A percentile compares a stretch with the other conserved stretches of the same genome.
phyloP scores from a whole-genome alignment of 1,140 invertebrate species.

The Leptinotarsa undecemlineata region DNA sequence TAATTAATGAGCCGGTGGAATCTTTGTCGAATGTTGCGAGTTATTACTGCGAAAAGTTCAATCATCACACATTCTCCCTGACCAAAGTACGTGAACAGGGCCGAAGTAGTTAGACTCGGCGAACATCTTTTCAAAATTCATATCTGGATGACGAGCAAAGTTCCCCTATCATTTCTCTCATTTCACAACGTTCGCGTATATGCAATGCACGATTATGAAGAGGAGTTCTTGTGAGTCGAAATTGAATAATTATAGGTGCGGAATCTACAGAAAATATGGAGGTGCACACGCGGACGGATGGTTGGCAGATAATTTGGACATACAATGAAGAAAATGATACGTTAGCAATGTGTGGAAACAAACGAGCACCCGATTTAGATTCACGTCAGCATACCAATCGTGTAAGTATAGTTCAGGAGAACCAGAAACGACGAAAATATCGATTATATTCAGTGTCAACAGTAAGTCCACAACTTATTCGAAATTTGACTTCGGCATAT shows the following conservation, averaged over 20 bases:
- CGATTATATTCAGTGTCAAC: too few species aligned
- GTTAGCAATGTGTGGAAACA: conserved; percentile 19
- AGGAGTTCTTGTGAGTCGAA: not conserved
- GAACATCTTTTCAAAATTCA: not conserved
- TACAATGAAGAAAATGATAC: conserved; percentile 18
- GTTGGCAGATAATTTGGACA: conserved; percentile 15
- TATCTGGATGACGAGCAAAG: not conserved
- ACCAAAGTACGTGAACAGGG: not conserved
- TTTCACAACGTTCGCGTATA: not conserved
- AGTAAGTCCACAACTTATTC: too few species aligned
- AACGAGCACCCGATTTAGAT: conserved; percentile 16
- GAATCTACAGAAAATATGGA: conserved; percentile 15
- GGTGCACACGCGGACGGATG: conserved; percentile 7
- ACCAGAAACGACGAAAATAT: too few species aligned
- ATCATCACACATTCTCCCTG: too few species aligned
- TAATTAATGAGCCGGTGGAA: too few species aligned
- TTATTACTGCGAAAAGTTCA: too few species aligned
- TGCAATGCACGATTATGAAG: not conserved
- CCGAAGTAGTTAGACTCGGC: not conserved
- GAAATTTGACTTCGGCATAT: too few species aligned
- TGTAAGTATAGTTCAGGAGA: not conserved
- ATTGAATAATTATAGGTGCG: conserved; percentile 16
- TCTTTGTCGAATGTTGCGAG: too few species aligned
- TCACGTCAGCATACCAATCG: conserved; percentile 17
- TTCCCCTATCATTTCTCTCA: conserved; percentile 4